Percentiles rank a stretch among this genome's conserved stretches.
phyloP scores from a whole-genome alignment of 2,797 vertebrate species.

The Erpetoichthys calabaricus region DNA sequence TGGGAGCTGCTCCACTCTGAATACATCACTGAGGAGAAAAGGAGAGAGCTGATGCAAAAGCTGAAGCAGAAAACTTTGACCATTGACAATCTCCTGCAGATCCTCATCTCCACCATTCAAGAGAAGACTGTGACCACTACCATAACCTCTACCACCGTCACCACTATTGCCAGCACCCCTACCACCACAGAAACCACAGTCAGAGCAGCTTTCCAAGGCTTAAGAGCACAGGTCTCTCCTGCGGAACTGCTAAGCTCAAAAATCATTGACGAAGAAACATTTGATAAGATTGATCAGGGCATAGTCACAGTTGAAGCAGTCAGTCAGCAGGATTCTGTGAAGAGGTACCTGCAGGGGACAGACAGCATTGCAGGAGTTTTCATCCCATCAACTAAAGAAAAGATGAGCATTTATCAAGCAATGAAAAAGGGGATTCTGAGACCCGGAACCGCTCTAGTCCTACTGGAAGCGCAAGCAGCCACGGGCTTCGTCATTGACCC shows the following conservation, averaged over 20 bases:
- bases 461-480: constrained; percentile 52
- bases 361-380: constrained; percentile 51
- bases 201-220: no score
- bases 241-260: no score
- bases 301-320: no score
- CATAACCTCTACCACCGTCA: no score
- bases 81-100: constrained; percentile 44
- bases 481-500: constrained; percentile 52
- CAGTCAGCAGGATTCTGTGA: no score
- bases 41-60: constrained; percentile 50
- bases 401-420: constrained; percentile 45
- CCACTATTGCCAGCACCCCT: constrained; percentile 5
- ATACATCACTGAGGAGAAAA: constrained; percentile 56
- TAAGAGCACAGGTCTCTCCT: no score
- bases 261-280: no score
- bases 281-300: no score
- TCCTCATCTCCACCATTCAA: constrained; percentile 39
- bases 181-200: no score
- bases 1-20: constrained; percentile 84
- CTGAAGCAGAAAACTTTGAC: constrained; percentile 47
- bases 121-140: background rate
- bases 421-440: constrained; percentile 33
- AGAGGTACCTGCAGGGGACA: no score
- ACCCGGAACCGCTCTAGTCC: constrained; percentile 33
- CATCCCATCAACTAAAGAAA: constrained; percentile 32